phyloP scores from a whole-genome alignment of 2,797 vertebrate genomes.

The Selene dorsalis region DNA sequence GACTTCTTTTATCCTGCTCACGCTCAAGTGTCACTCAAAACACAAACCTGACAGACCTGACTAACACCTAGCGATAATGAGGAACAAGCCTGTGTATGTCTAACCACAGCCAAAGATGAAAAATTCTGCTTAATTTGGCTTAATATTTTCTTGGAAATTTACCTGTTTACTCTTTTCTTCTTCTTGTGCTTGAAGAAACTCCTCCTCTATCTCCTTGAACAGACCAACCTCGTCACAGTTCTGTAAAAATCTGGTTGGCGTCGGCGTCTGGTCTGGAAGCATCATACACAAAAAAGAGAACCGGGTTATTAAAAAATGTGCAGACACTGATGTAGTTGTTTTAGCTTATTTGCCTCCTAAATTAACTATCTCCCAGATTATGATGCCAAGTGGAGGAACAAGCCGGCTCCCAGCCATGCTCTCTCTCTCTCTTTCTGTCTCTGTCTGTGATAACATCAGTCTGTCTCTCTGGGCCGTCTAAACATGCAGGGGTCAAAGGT shows the following conservation, averaged over 20 bases:
- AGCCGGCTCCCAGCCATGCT: constrained; percentile 38
- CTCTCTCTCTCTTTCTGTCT: constrained; percentile 49
- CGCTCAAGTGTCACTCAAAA: constrained; percentile 55
- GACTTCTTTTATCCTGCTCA: constrained; percentile 50
- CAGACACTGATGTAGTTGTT: background rate
- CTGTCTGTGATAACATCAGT: constrained; percentile 36
- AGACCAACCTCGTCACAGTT: constrained; percentile 98
- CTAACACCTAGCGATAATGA: constrained; percentile 10
- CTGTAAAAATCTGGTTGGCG: constrained; percentile 95
- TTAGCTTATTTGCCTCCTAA: constrained; percentile 24
- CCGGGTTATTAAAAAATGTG: background rate
- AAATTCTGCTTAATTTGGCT: background rate
- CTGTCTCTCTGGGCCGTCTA: constrained; percentile 53
- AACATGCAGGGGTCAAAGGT: constrained; percentile 76
- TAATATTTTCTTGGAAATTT: background rate
- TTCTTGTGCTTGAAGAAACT: constrained; percentile 93
- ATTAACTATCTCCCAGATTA: constrained; percentile 16
- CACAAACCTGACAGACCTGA: constrained; percentile 26
- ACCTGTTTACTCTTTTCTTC: constrained; percentile 93
- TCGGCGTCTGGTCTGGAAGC: constrained; percentile 94
- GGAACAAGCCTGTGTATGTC: background rate
- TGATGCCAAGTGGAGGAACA: constrained; percentile 27
- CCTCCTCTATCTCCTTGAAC: constrained; percentile 97
- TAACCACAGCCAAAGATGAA: background rate
- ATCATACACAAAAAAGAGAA: background rate